Conservation (phyloP, 2,797 vertebrate genomes). For the Xyrichtys novacula region DNA sequence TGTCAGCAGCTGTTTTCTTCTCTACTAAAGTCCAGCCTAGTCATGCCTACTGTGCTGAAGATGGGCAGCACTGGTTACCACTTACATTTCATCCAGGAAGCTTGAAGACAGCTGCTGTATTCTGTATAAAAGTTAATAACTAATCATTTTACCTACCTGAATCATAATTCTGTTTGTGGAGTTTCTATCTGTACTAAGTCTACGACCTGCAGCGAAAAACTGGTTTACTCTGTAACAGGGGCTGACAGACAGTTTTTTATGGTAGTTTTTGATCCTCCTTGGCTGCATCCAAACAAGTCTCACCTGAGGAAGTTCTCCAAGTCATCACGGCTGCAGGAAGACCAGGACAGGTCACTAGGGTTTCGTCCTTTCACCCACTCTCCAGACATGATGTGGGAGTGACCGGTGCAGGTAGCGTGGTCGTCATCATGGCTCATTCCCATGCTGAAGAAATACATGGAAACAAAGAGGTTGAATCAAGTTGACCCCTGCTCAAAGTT, state of each 20-base stretch:
- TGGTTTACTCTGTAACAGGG: neutral
- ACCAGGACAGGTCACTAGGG: constrained; percentile 97
- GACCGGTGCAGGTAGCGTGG: constrained; percentile 90
- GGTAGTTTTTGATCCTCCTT: neutral
- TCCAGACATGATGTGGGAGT: constrained; percentile 98
- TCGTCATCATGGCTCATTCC: constrained; percentile 98
- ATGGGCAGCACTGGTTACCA: no score
- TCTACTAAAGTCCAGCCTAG: no score
- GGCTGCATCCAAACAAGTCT: constrained; percentile 40
- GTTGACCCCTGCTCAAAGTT: no score
- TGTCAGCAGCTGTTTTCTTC: no score
- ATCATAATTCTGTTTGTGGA: no score
- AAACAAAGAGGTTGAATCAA: no score
- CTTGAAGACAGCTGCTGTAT: no score
- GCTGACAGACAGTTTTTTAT: neutral
- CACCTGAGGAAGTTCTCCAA: constrained; percentile 97
- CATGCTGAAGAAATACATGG: constrained; percentile 83
- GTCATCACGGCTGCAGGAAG: constrained; percentile 94
- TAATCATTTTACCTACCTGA: no score
- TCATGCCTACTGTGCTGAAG: no score
- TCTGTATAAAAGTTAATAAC: no score
- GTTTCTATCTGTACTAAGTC: no score
- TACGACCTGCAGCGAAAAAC: neutral
- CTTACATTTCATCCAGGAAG: no score
- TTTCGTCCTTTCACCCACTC: constrained; percentile 98